Percentiles rank a stretch among this genome's conserved stretches.
phyloP scores from a whole-genome alignment of 2,888 invertebrate species.

The Pandemis heparana region DNA sequence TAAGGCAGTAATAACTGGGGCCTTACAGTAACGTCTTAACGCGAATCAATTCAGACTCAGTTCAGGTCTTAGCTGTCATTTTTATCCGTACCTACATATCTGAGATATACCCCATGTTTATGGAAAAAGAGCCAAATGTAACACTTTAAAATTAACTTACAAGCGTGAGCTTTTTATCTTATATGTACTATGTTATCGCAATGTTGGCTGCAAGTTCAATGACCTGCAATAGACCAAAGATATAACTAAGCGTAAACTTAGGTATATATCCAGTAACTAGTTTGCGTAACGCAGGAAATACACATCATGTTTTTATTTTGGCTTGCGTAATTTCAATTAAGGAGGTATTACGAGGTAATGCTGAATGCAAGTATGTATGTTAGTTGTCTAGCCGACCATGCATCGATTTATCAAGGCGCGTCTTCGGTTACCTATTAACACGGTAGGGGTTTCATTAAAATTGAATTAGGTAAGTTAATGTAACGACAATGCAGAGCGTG shows the following conservation, averaged over 20 bases:
- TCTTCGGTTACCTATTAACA: background rate
- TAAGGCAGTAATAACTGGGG: too few species aligned
- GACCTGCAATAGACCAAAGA: background rate
- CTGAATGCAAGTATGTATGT: background rate
- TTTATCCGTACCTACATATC: too few species aligned
- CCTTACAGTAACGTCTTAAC: too few species aligned
- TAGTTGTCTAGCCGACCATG: constrained; percentile 10
- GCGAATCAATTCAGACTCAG: too few species aligned
- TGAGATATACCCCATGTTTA: too few species aligned
- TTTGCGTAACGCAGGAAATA: constrained; percentile 21
- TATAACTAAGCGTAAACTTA: constrained; percentile 1
- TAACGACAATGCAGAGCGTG: too few species aligned
- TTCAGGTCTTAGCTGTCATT: too few species aligned
- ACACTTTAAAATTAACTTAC: background rate
- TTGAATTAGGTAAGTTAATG: background rate
- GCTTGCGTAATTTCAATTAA: constrained; percentile 22
- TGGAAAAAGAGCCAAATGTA: background rate
- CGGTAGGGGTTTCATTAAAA: background rate
- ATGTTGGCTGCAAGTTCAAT: background rate
- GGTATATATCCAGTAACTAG: background rate
- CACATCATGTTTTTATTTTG: constrained; percentile 28
- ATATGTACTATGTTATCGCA: background rate
- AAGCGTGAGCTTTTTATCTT: background rate
- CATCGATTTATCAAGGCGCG: constrained; percentile 11
- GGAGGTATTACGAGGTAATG: background rate